Base-by-base conservation (phyloP, 1,140 invertebrate genomes). In the Eriocheir sinensis region DNA sequence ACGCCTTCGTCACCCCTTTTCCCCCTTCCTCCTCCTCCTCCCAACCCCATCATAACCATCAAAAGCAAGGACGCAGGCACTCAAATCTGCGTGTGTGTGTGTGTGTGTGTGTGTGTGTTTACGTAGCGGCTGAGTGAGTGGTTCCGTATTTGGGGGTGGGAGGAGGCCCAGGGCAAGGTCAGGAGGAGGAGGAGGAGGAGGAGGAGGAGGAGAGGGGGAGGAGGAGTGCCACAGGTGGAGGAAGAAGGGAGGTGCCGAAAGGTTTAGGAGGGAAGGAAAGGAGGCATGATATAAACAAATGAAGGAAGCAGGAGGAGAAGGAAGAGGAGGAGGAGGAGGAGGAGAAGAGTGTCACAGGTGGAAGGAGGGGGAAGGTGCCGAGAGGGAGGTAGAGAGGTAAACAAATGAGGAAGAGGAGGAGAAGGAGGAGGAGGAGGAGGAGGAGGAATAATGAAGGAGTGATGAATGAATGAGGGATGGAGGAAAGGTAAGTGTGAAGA, bases 51-150 rank as follows among this genome's bases (percentile, higher is more conserved):
- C n/a, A n/a, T n/a, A n/a, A n/a, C n/a, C 17, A 60, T 9, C 8
- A n/a, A 21, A 72, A 72, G 27, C 48, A 72, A 72, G 60, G 60
- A 27, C 60, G 21, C n/a, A n/a, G 60, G 60, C 21, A n/a, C 21
- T 72, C 27, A 21, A 21, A 21, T 60, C 9, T 60, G 53, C 27
- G 53, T 60, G 53, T 60, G 53, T 60, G 53, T 60, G 53, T 60
- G 53, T 60, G 60, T 72, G 60, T 72, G 60, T 72, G 60, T 72
- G 60, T 72, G 60, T 72, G 60, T 53, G 60, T 72, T 72, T 72
- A 72, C 27, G 60, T 72, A n/a, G 17, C 60, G 32, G 60, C 60
- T 72, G 60, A 21, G 83, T 86, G 34, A 41, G 21, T 3, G 6
- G 34, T 38, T 86, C 34, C 83, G 83, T 38, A 17, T 41, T 41